phyloP scores from a whole-genome alignment of 1,140 invertebrate species.

The Drosophila setifemur region DNA sequence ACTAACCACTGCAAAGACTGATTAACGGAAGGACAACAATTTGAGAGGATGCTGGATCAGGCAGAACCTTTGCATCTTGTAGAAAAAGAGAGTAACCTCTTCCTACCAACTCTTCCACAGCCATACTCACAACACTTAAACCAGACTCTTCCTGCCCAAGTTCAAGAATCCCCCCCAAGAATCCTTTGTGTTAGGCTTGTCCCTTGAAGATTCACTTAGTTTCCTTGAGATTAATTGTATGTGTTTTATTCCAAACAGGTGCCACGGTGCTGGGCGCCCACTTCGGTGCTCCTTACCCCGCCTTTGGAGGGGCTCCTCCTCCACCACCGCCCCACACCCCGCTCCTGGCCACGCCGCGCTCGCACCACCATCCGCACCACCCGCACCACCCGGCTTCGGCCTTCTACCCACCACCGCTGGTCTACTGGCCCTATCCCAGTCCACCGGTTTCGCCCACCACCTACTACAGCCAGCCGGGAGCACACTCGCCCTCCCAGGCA shows the following conservation, averaged over 20 bases:
- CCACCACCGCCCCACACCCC: constrained; percentile 77
- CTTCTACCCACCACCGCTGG: constrained; percentile 85
- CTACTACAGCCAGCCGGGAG: constrained; percentile 88
- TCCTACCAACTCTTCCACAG: constrained; percentile 9
- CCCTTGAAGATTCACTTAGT: not conserved
- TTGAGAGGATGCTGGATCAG: not conserved
- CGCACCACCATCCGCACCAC: constrained; percentile 82
- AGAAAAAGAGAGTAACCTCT: too few species aligned
- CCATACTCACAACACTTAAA: constrained; percentile 70
- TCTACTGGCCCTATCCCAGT: constrained; percentile 96
- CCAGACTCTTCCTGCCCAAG: too few species aligned
- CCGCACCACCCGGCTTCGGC: constrained; percentile 72
- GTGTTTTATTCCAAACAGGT: constrained; percentile 42
- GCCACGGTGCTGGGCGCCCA: constrained; percentile 70
- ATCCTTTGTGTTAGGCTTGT: not conserved
- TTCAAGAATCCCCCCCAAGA: too few species aligned
- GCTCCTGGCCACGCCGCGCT: constrained; percentile 81
- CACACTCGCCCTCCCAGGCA: constrained; percentile 83
- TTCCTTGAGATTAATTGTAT: not conserved
- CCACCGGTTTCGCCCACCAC: constrained; percentile 94
- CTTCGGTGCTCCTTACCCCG: constrained; percentile 63
- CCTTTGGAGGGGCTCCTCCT: constrained; percentile 55
- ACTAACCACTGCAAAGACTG: constrained; percentile 11
- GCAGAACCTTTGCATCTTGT: constrained; percentile 16
- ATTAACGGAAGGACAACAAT: not conserved